Conservation (phyloP, 2,888 invertebrate genomes). For the Atrina japonica region DNA sequence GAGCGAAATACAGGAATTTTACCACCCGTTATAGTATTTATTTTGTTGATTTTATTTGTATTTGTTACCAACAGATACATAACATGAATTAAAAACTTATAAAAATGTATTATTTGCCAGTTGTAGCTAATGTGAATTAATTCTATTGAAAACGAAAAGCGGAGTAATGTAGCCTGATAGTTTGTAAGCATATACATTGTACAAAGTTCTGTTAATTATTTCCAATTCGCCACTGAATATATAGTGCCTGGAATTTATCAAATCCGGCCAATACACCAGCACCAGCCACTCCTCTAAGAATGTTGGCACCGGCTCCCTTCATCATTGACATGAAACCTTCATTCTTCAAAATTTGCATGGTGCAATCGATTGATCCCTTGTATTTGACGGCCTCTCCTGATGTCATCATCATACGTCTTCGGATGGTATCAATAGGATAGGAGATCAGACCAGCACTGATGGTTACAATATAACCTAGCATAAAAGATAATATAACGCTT, state of each 20-base stretch:
- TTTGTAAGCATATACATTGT: too few species aligned
- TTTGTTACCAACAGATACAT: too few species aligned
- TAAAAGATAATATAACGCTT: conserved; percentile 73
- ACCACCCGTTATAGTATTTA: too few species aligned
- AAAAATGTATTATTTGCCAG: too few species aligned
- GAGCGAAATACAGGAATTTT: too few species aligned
- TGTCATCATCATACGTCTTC: conserved; percentile 99
- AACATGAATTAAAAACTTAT: too few species aligned
- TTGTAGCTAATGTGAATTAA: too few species aligned
- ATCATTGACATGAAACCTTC: conserved; percentile 95
- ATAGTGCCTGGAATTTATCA: conserved; percentile 78
- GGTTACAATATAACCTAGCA: conserved; percentile 84
- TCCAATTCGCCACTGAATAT: conserved; percentile 65
- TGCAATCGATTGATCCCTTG: conserved; percentile 95
- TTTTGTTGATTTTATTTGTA: too few species aligned
- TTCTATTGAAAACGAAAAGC: too few species aligned
- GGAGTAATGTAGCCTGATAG: too few species aligned
- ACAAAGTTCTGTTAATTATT: conserved; percentile 15
- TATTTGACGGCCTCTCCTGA: conserved; percentile 83
- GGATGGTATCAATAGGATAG: conserved; percentile 96
- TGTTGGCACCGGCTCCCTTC: conserved; percentile 86
- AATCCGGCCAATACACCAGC: conserved; percentile 80
- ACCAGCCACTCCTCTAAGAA: conserved; percentile 80
- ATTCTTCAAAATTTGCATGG: conserved; percentile 90
- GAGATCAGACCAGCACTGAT: conserved; percentile 95